phyloP scores from a whole-genome alignment of 2,888 invertebrate genomes.

The Acleris cristana region DNA sequence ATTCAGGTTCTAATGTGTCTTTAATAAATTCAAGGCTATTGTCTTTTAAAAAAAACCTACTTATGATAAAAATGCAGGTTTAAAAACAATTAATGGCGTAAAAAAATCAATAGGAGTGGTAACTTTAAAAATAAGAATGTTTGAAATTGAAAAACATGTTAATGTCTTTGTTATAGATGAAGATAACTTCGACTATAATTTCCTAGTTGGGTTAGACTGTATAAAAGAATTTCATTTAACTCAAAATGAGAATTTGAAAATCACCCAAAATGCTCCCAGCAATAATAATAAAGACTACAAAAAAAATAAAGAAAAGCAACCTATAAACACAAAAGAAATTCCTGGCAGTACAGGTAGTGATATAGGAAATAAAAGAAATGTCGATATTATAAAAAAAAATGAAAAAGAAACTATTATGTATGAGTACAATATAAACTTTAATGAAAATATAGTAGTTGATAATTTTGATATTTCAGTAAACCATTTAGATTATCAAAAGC shows the following conservation, averaged over 20 bases:
- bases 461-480: constrained; percentile 18
- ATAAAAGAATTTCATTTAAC: constrained; percentile 36
- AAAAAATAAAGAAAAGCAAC: no score
- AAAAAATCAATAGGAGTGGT: constrained; percentile 37
- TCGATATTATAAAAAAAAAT: not conserved
- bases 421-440: constrained; percentile 20
- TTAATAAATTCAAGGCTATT: constrained; percentile 46
- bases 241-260: constrained; percentile 37
- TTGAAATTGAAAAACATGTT: constrained; percentile 40
- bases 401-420: not conserved
- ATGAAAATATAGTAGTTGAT: constrained; percentile 11
- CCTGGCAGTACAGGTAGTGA: constrained; percentile 23
- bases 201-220: constrained; percentile 39
- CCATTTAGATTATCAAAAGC: constrained; percentile 22
- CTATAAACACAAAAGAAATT: constrained; percentile 13
- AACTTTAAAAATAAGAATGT: constrained; percentile 41
- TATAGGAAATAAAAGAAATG: not conserved
- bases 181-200: constrained; percentile 34
- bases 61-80: constrained; percentile 30
- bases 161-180: constrained; percentile 37
- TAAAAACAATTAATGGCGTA: constrained; percentile 42
- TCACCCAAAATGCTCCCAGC: constrained; percentile 11
- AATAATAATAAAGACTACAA: no score
- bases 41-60: constrained; percentile 21
- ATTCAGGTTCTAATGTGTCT: constrained; percentile 49